These are phyloP conservation scores for Notodonta dromedarius DNA, from an alignment of 2,888 invertebrate genomes.

Conservation along the genomic window DNA sequence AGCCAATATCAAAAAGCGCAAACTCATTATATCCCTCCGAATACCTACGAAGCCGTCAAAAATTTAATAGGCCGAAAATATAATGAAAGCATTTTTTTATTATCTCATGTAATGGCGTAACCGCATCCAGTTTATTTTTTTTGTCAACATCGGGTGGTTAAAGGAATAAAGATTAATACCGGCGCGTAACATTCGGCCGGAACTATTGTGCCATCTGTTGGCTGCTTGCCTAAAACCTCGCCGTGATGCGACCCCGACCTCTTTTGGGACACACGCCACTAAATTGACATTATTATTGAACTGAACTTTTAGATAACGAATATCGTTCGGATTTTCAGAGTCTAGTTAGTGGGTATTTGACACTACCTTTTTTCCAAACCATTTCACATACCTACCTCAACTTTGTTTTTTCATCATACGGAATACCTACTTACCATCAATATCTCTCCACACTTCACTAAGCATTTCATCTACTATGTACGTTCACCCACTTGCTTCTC, in stretches of 20 bases:
- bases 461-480: background rate
- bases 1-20: background rate
- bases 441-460: background rate
- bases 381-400: too few species aligned
- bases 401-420: too few species aligned
- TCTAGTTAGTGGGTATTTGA: too few species aligned
- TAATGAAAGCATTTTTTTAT: background rate
- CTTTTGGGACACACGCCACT: conserved; percentile 42
- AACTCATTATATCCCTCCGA: conserved; percentile 1
- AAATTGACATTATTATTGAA: conserved; percentile 40
- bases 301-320: conserved; percentile 8
- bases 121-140: background rate
- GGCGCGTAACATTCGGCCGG: conserved; percentile 36
- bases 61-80: background rate
- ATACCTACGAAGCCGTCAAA: background rate
- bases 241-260: conserved; percentile 50
- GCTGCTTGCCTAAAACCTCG: conserved; percentile 69
- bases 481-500: background rate
- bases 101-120: background rate
- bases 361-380: too few species aligned
- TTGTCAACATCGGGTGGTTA: conserved; percentile 19
- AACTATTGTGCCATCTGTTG: conserved; percentile 73
- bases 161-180: conserved; percentile 28
- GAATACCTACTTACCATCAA: too few species aligned
- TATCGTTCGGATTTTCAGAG: background rate